phyloP scores from a whole-genome alignment of 1,140 invertebrate species.

The Plodia interpunctella region DNA sequence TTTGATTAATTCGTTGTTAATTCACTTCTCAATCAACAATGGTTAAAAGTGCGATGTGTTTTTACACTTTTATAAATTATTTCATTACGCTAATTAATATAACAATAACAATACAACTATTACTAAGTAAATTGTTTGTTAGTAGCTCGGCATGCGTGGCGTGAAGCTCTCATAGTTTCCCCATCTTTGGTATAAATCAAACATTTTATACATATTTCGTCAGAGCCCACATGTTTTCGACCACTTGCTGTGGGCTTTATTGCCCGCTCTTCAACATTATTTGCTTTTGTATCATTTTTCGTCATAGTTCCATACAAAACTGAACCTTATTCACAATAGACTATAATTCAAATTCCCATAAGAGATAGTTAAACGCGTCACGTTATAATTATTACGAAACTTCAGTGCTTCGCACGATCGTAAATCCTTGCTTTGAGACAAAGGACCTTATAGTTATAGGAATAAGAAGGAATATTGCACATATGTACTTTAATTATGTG shows the following conservation, averaged over 20 bases:
- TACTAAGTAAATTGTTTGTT: too few relatives aligned
- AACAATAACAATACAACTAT: too few relatives aligned
- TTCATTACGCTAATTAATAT: too few relatives aligned
- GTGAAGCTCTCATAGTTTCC: slow-evolving; percentile 16
- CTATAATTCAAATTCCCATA: neutral
- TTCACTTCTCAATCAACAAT: too few relatives aligned
- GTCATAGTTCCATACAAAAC: neutral
- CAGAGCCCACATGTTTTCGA: slow-evolving; percentile 41
- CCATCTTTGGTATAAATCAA: slow-evolving; percentile 32
- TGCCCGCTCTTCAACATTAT: slow-evolving; percentile 25
- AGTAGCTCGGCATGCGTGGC: too few relatives aligned
- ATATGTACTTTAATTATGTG: slow-evolving; percentile 31
- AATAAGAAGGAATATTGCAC: slow-evolving; percentile 14
- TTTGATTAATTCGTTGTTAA: too few relatives aligned
- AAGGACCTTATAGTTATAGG: slow-evolving; percentile 34
- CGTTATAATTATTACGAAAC: slow-evolving; percentile 11
- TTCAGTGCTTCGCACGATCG: slow-evolving; percentile 6
- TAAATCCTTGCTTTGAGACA: slow-evolving; percentile 36
- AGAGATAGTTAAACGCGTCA: slow-evolving; percentile 2
- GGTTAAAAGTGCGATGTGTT: too few relatives aligned
- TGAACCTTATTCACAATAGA: neutral
- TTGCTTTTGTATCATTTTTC: slow-evolving; percentile 3
- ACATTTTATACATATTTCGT: slow-evolving; percentile 39
- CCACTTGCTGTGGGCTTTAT: slow-evolving; percentile 40
- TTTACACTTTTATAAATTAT: too few relatives aligned